phyloP scores from a whole-genome alignment of 2,888 invertebrate species.

The Cephus runcator region DNA sequence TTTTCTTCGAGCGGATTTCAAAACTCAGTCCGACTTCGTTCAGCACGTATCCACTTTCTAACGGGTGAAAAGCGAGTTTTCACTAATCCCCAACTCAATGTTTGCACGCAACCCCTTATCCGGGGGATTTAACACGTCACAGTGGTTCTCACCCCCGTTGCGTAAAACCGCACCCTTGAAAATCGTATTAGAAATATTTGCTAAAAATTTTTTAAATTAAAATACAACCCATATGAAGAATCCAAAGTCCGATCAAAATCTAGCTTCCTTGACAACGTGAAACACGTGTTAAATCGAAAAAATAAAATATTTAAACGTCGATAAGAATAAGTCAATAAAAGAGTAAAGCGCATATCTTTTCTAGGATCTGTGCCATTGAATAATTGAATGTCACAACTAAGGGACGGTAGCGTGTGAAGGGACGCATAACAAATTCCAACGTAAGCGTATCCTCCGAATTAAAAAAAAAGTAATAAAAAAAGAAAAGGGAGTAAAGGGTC shows the following conservation, averaged over 20 bases:
- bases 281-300: background rate
- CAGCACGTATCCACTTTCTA: background rate
- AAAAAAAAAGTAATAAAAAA: background rate
- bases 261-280: background rate
- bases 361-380: background rate
- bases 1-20: background rate
- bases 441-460: background rate
- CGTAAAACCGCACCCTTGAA: background rate
- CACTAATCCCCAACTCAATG: background rate
- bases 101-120: background rate
- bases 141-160: background rate
- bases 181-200: background rate
- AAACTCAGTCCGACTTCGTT: background rate
- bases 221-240: background rate
- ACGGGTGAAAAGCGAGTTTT: slow-evolving; percentile 1
- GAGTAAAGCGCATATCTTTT: background rate
- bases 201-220: background rate
- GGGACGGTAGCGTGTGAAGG: background rate
- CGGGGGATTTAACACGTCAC: background rate
- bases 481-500: background rate
- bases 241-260: background rate
- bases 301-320: background rate
- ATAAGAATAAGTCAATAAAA: background rate
- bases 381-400: background rate
- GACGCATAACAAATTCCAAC: background rate